Evolutionary conservation across 2,113 vertebrate genomes (phyloP).

Genomic region (Ictalurus furcatus): DNA sequence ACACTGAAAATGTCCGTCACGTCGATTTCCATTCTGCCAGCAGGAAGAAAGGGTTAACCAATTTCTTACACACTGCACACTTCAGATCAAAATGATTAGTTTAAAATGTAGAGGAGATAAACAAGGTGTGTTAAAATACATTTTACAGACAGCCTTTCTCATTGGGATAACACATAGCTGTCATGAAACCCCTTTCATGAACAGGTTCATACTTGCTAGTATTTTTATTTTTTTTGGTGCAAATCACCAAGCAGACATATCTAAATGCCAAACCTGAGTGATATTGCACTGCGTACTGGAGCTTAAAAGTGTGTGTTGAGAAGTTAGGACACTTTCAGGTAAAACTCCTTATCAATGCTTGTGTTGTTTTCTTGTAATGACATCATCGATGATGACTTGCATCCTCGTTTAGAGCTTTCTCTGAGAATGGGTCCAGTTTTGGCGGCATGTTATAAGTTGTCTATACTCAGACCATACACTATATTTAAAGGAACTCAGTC

Average conservation of each 20-base stretch:
- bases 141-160: not conserved
- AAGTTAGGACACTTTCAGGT: not conserved
- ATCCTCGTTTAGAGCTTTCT: too few species aligned
- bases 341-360: not conserved
- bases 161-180: not conserved
- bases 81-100: not conserved
- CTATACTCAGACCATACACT: too few species aligned
- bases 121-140: not conserved
- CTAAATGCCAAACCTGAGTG: too few species aligned
- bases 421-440: too few species aligned
- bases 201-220: too few species aligned
- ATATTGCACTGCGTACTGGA: not conserved
- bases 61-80: not conserved
- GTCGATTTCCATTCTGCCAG: too few species aligned
- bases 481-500: not conserved
- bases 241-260: too few species aligned
- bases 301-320: not conserved
- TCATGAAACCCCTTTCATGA: too few species aligned
- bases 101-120: not conserved
- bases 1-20: too few species aligned
- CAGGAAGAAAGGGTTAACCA: not conserved
- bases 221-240: not conserved
- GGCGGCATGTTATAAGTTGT: too few species aligned
- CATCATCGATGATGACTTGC: too few species aligned
- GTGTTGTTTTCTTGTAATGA: not conserved